These are phyloP conservation scores for Capitulum mitella DNA, from an alignment of 2,888 invertebrate genomes.

Conservation along the genomic window DNA sequence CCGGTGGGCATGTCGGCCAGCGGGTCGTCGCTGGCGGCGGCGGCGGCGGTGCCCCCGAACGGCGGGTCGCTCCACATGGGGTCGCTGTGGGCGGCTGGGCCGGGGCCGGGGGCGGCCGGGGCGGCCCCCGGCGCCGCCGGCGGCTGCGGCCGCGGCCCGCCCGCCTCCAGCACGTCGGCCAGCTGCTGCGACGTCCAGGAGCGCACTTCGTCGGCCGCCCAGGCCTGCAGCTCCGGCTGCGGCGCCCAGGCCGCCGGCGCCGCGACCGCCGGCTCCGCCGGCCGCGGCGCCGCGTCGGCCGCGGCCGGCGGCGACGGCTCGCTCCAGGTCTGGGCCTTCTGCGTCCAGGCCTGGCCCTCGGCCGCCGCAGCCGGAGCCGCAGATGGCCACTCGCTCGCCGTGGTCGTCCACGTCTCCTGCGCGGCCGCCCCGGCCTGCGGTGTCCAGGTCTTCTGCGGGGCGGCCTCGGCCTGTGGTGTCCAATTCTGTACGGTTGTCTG, in stretches of 20 bases:
- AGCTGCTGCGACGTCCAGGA: neutral
- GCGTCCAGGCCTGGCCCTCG: neutral
- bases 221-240: neutral
- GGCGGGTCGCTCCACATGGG: slow-evolving; percentile 19
- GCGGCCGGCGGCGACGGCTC: neutral
- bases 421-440: neutral
- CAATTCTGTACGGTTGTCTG: too few species aligned
- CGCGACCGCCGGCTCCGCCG: neutral
- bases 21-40: neutral
- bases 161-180: neutral
- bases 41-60: too few species aligned
- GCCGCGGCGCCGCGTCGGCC: neutral
- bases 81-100: neutral
- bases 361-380: neutral
- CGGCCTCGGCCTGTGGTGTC: neutral
- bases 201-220: neutral
- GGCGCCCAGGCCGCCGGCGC: neutral
- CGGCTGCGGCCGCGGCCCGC: neutral
- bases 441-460: neutral
- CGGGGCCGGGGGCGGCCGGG: neutral
- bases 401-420: neutral
- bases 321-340: neutral
- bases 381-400: too few species aligned
- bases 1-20: neutral
- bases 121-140: neutral